Conservation (phyloP, 2,888 invertebrate species). For the Xanthorhoe spadicearia region DNA sequence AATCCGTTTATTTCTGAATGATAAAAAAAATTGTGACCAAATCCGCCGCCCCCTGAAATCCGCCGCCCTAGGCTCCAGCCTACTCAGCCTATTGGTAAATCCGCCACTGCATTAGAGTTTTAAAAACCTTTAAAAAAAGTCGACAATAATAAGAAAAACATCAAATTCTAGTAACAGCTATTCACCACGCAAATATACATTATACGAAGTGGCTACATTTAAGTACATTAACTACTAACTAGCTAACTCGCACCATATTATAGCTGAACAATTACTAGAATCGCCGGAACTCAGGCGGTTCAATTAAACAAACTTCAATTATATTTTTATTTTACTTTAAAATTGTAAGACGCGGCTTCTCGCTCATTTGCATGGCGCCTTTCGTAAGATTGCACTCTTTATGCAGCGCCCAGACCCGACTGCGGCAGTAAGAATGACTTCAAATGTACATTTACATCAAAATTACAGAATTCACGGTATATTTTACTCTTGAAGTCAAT, state of each 20-base stretch:
- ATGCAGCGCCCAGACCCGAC: background rate
- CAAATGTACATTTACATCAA: background rate
- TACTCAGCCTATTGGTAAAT: too few relatives aligned
- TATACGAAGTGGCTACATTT: too few relatives aligned
- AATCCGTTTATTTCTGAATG: too few relatives aligned
- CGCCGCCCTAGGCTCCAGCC: too few relatives aligned
- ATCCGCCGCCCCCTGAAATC: too few relatives aligned
- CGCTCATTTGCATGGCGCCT: background rate
- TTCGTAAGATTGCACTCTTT: background rate
- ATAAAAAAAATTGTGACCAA: too few relatives aligned
- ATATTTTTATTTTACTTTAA: constrained; percentile 2
- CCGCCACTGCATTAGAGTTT: too few relatives aligned
- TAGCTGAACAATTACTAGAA: background rate
- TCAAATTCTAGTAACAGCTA: too few relatives aligned
- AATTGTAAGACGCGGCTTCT: background rate
- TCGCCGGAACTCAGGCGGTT: background rate
- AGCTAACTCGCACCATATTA: background rate
- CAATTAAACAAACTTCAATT: constrained; percentile 4
- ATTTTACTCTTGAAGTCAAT: background rate
- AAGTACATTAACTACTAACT: too few relatives aligned
- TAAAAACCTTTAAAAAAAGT: background rate
- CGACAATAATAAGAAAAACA: background rate
- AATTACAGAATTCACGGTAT: background rate
- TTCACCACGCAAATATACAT: too few relatives aligned
- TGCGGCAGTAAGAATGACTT: background rate